These are phyloP conservation scores for Zoanthus gigantus DNA, from an alignment of 92 coral and sea anemone species.

Conservation along the genomic window DNA sequence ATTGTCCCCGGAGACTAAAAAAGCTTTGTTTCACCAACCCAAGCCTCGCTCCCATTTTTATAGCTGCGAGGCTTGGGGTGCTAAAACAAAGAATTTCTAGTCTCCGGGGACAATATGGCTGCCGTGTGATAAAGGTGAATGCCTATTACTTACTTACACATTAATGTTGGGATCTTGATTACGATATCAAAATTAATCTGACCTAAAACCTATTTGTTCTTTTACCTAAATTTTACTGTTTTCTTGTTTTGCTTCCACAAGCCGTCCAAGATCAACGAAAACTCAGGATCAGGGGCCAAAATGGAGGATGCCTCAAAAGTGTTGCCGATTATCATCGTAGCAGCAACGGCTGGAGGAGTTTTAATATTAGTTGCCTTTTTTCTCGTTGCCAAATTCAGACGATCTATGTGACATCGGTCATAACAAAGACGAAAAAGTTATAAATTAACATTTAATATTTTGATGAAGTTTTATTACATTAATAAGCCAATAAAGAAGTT, in stretches of 20 bases:
- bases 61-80: too few species aligned
- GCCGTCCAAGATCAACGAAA: background rate
- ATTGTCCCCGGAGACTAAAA: too few species aligned
- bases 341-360: constrained; percentile 26
- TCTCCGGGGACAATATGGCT: too few species aligned
- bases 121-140: too few species aligned
- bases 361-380: constrained; percentile 16
- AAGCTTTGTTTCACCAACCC: too few species aligned
- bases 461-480: background rate
- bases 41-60: too few species aligned
- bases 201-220: too few species aligned
- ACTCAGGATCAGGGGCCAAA: background rate
- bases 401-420: background rate
- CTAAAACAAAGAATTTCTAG: too few species aligned
- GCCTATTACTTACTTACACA: too few species aligned
- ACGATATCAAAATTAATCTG: too few species aligned
- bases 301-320: constrained; percentile 26
- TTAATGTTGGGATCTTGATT: too few species aligned
- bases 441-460: background rate
- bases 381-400: background rate
- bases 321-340: constrained; percentile 14
- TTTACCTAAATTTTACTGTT: background rate
- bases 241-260: too few species aligned
- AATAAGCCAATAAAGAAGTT: background rate
- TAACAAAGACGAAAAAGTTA: background rate